Evolutionary conservation across 2,888 invertebrate species (phyloP).

Genomic region (Rhogogaster chlorosoma): DNA sequence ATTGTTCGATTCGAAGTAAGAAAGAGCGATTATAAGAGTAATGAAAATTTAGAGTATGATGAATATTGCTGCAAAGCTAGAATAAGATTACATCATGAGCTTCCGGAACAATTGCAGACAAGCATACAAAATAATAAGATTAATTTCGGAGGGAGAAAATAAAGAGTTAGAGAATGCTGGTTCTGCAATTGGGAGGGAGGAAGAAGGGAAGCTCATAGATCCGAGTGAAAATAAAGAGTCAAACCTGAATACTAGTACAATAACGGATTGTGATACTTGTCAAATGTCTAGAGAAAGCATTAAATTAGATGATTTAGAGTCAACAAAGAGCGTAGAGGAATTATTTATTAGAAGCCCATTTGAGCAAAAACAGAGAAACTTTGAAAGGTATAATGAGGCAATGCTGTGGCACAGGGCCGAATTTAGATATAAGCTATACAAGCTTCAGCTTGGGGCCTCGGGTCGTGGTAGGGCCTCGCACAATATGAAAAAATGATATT

Average conservation of each 20-base stretch:
- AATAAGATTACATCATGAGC: slow-evolving; percentile 48
- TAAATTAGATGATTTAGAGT: slow-evolving; percentile 41
- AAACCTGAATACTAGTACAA: not conserved
- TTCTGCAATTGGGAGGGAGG: slow-evolving; percentile 47
- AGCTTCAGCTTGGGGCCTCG: too few relatives aligned
- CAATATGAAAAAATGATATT: too few relatives aligned
- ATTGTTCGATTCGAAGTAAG: slow-evolving; percentile 56
- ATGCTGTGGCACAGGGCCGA: slow-evolving; percentile 50
- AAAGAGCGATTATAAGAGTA: slow-evolving; percentile 12
- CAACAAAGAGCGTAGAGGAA: not conserved
- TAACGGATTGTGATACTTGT: not conserved
- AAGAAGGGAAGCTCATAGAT: not conserved
- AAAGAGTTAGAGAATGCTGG: not conserved
- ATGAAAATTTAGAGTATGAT: not conserved
- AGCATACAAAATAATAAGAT: slow-evolving; percentile 1
- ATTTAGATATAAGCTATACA: too few relatives aligned
- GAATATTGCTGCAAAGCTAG: slow-evolving; percentile 9
- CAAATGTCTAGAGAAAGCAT: not conserved
- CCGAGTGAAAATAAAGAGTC: not conserved
- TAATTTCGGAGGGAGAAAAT: slow-evolving; percentile 25
- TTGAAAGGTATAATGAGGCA: not conserved
- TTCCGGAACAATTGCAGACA: slow-evolving; percentile 50
- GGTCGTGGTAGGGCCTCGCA: too few relatives aligned
- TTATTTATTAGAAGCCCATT: slow-evolving; percentile 1
- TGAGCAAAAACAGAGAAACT: not conserved